These are phyloP conservation scores for Pollenia griseotomentosa DNA, from an alignment of 2,888 invertebrate species.

Conservation along the genomic window DNA sequence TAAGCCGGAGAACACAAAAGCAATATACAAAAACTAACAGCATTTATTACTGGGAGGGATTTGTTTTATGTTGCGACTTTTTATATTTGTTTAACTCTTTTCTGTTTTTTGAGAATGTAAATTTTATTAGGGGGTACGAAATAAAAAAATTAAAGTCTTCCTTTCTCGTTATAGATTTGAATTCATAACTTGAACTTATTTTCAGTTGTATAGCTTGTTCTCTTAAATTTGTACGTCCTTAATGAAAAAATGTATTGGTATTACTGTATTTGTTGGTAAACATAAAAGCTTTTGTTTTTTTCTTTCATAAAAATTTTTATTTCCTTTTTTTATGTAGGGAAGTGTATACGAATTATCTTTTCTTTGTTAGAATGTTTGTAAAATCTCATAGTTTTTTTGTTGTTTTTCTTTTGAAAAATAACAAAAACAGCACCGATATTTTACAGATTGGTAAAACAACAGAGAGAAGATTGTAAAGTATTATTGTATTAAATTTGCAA, in stretches of 20 bases:
- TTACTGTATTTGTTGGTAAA: too few species aligned
- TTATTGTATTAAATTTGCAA: too few species aligned
- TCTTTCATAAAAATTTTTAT: background rate
- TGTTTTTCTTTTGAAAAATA: background rate
- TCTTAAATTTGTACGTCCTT: background rate
- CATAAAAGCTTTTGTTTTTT: conserved; percentile 14
- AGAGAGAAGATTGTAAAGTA: background rate
- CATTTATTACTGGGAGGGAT: conserved; percentile 29
- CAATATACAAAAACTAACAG: background rate
- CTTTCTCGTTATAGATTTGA: too few species aligned
- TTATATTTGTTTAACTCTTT: conserved; percentile 13
- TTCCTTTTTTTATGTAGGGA: background rate
- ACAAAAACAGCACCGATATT: background rate
- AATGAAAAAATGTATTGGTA: background rate
- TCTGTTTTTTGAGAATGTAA: background rate
- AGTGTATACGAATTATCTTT: too few species aligned
- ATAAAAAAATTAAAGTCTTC: too few species aligned
- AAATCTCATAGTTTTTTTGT: background rate
- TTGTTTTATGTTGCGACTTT: conserved; percentile 18
- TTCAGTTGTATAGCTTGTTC: too few species aligned
- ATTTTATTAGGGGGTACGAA: too few species aligned
- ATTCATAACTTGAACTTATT: too few species aligned
- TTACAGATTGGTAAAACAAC: background rate
- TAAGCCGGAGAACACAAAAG: background rate
- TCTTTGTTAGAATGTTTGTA: background rate